Base-by-base conservation (phyloP, 2,113 vertebrate species). In the Proteles cristata region DNA sequence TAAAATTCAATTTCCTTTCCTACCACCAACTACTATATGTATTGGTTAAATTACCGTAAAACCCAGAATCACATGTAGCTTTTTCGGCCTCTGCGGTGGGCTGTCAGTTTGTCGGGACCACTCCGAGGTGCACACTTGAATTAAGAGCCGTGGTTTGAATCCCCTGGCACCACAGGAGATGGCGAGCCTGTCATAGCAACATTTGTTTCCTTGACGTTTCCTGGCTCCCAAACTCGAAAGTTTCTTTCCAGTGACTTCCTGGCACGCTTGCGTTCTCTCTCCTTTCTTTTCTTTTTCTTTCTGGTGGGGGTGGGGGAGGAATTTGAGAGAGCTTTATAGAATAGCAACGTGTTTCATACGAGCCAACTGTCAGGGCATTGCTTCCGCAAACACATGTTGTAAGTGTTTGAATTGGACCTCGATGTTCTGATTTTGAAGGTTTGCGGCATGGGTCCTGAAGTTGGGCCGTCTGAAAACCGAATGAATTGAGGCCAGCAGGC, bases 211-310 rank as follows among this genome's bases (percentile, higher is more conserved):
- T 92, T 97, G 89, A 87, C 79, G 73, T 48, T 96, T 97, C 79
- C 96, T 96, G 93, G 86, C 94, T 97, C 65, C 73, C 43, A 80
- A 89, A 94, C 91, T 43, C 45, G 50, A 86, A 69, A 63, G n/a
- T 82, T 85, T 91, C 81, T 89, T 94, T 95, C 86, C 86, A 83
- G 5, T 96, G 95, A 71, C 83, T 95, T 96, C 83, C 96, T 96
- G 96, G 89, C 86, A 76, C 1, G 15, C 65, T 84, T 28, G 6
- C 68, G 86, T 93, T 96, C 63, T 69, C 83, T 89, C 55, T 90
- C 33, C 7, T 31, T 26, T 63, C 23, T 81, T 58, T 92, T 23
- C 33, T 39, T 90, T 12, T 80, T 65, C 33, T 48, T 76, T 26
- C 50, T 71, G 35, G 43, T 11, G 7, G 63, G 21, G 63, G n/a